Evolutionary conservation across 2,797 vertebrate genomes (phyloP), one percentile per base, ranked within the genome.

Genomic region (Cirrhinus molitorella): DNA sequence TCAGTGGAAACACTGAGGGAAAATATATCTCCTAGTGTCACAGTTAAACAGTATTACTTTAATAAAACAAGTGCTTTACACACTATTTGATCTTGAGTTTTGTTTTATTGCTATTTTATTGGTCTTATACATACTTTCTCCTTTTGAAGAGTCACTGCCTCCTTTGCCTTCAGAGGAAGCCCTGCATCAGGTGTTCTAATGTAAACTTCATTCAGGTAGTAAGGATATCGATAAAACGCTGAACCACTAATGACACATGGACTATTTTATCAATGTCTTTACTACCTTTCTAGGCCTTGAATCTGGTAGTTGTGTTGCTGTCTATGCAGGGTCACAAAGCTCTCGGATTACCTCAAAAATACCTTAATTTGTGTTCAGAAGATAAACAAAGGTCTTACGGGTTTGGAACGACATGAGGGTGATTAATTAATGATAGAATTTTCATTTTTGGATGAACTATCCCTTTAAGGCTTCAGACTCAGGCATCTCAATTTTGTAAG

Each of bases 401-500:
- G n/a, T n/a, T n/a, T n/a, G n/a, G n/a, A n/a, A n/a, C n/a, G n/a
- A n/a, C n/a, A n/a, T n/a, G n/a, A n/a, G n/a, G n/a, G n/a, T n/a
- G n/a, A n/a, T n/a, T n/a, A n/a, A n/a, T n/a, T n/a, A n/a, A n/a
- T n/a, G n/a, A n/a, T n/a, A n/a, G n/a, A n/a, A n/a, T n/a, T n/a
- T n/a, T n/a, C n/a, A n/a, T n/a, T n/a, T n/a, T n/a, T n/a, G n/a
- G n/a, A n/a, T n/a, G 25, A 61, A 31, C 59, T 61, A 25, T 16
- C 59, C n/a, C 37, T 61, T 55, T 71, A 74, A 49, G 61, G 67
- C 43, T 68, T 57, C 25, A 74, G 51, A 19, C 74, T 67, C 12
- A 78, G 57, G 43, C 49, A 55, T 76, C 25, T 65, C 70, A 40
- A 63, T 55, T 31, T 19, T 75, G 43, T 79, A 73, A 53, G 49